A percentile compares a stretch with the other conserved stretches of the same genome.
Evolutionary conservation across 1,140 invertebrate species (phyloP).

Genomic region (Macrobrachium rosenbergii): DNA sequence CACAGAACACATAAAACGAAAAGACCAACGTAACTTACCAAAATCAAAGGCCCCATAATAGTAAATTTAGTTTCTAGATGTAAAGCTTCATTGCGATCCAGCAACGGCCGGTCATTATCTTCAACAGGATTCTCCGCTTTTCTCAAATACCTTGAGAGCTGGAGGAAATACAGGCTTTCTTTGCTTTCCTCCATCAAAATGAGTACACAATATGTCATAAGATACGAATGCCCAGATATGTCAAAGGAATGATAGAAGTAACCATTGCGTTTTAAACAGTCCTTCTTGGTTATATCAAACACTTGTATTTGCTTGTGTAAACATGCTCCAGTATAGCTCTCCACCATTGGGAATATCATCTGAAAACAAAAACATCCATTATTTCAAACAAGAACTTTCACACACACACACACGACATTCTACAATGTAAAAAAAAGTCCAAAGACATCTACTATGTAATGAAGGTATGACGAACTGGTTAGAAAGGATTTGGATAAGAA

Average conservation of each 20-base stretch:
- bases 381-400: too few relatives aligned
- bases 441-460: too few relatives aligned
- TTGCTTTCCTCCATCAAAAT: constrained; percentile 55
- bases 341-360: constrained; percentile 30
- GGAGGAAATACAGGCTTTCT: constrained; percentile 33
- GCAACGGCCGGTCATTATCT: neutral
- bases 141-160: constrained; percentile 15
- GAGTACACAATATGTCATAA: constrained; percentile 42
- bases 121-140: neutral
- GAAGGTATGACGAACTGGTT: too few relatives aligned
- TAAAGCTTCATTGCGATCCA: neutral
- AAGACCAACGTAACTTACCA: constrained; percentile 12
- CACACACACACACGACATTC: too few relatives aligned
- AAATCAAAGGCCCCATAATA: constrained; percentile 12
- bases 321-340: constrained; percentile 21
- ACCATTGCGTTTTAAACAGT: constrained; percentile 12
- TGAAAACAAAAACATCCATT: neutral
- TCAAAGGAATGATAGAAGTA: constrained; percentile 40
- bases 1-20: constrained; percentile 25
- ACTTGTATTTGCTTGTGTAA: constrained; percentile 12
- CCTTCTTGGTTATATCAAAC: constrained; percentile 12
- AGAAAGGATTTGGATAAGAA: too few relatives aligned
- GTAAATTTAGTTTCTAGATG: neutral
- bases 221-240: constrained; percentile 49
- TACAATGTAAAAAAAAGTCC: too few relatives aligned